These are phyloP conservation scores for Lichenostomus cassidix DNA, from an alignment of 2,113 vertebrate genomes.

Conservation along the genomic window DNA sequence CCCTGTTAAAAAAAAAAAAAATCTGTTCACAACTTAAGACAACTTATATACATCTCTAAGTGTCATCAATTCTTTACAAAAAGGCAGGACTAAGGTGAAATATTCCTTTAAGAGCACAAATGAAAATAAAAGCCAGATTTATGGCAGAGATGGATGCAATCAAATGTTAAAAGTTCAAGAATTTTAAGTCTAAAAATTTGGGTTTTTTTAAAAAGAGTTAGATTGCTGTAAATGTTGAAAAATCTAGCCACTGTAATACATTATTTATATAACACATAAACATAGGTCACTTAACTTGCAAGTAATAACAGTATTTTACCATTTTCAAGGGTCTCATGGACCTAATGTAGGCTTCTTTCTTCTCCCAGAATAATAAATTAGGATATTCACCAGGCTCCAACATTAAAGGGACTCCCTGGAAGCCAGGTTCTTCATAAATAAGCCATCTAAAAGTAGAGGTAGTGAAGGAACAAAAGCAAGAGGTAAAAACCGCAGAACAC, in stretches of 20 bases:
- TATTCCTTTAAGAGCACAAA: background rate
- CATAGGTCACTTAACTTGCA: background rate
- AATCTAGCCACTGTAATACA: background rate
- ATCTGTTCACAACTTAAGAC: background rate
- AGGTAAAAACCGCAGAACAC: background rate
- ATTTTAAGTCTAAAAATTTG: background rate
- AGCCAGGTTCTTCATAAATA: constrained; percentile 89
- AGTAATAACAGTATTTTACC: constrained; percentile 69
- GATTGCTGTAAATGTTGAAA: background rate
- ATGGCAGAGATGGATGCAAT: background rate
- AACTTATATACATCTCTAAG: background rate
- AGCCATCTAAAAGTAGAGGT: constrained; percentile 81
- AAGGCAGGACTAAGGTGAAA: background rate
- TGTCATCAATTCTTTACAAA: background rate
- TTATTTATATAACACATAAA: background rate
- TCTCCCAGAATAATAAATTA: constrained; percentile 87
- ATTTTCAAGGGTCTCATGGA: constrained; percentile 91
- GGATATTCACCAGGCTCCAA: constrained; percentile 90
- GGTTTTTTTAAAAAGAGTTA: background rate
- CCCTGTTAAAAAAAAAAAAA: constrained; percentile 75
- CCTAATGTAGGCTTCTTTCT: constrained; percentile 85
- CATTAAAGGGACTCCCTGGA: constrained; percentile 83
- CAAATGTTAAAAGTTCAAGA: background rate
- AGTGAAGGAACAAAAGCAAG: background rate
- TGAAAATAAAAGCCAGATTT: background rate